Base-by-base conservation (phyloP, 2,888 invertebrate genomes). In the Tenthredo notha region DNA sequence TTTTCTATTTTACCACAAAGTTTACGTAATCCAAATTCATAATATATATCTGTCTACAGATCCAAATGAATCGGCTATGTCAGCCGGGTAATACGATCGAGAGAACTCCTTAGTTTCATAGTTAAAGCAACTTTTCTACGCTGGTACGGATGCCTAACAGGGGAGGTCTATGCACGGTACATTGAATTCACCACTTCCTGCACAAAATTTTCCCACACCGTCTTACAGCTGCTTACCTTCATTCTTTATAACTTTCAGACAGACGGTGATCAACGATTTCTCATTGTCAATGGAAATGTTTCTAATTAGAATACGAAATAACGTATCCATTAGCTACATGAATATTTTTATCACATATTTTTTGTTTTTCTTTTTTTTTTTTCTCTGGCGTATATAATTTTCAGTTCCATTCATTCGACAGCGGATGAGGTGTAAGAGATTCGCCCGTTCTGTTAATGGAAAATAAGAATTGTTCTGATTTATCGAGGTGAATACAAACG, bases 131-230 rank as follows among this genome's bases (percentile, higher is more conserved):
- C 47, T 47, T n/a, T n/a, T 33, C 25, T 4, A 47, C 25, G 67
- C 18, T 21, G 67, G 29, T 25, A 47, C 7, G 83, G 25, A 25
- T 29, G 29, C 7, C 50, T 47, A 67, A 83, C 83, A 67, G 67
- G 67, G 83, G 83, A 70, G 54, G 58, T 18, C 67, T 67, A 54
- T 70, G 33, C 83, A 83, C 83, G 83, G 67, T 83, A 83, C 83
- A 83, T 70, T 70, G 70, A 83, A 83, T 70, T 47, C 47, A 70
- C 83, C 83, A 83, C 83, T 83, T 83, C 83, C 83, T 83, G 67
- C 25, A 50, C 29, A 67, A 83, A 6, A 83, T 83, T 83, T 83
- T 83, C 83, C 83, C 83, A 83, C 83, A 83, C 47, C 83, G 83
- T 83, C 65, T 70, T 47, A 70, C 83, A 83, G 65, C 83, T 83